Conservation (phyloP, 2,888 invertebrate species). For the Epirrhoe tristata region DNA sequence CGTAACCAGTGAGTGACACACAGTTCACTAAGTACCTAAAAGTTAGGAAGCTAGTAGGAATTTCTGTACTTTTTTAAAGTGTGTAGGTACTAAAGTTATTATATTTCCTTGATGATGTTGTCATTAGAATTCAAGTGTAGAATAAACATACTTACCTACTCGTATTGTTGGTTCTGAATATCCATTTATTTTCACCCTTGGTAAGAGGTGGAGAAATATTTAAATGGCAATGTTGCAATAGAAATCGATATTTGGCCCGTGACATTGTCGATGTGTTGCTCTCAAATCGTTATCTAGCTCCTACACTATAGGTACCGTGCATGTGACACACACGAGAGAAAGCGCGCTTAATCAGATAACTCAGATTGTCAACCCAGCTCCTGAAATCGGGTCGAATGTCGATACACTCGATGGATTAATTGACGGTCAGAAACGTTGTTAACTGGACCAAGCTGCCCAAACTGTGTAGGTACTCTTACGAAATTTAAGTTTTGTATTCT, state of each 20-base stretch:
- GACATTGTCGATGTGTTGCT: background rate
- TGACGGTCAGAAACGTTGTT: slow-evolving; percentile 79
- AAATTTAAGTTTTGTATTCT: slow-evolving; percentile 49
- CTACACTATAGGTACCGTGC: slow-evolving; percentile 34
- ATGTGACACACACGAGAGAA: slow-evolving; percentile 78
- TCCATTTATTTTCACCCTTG: background rate
- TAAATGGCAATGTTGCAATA: background rate
- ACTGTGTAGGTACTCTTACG: slow-evolving; percentile 70
- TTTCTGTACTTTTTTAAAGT: background rate
- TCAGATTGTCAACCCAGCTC: slow-evolving; percentile 84
- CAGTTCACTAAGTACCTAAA: slow-evolving; percentile 34
- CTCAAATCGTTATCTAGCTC: slow-evolving; percentile 25
- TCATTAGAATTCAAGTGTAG: background rate
- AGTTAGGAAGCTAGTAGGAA: slow-evolving; percentile 34
- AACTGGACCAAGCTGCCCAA: slow-evolving; percentile 76
- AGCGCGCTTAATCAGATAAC: slow-evolving; percentile 85
- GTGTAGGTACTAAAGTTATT: background rate
- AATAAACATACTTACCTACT: too few relatives aligned
- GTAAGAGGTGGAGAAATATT: background rate
- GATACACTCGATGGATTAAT: slow-evolving; percentile 85
- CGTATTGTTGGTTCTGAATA: background rate
- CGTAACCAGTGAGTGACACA: slow-evolving; percentile 64
- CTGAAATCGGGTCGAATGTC: slow-evolving; percentile 85
- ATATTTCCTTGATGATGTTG: background rate
- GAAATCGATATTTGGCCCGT: background rate